A percentile compares a stretch with the other conserved stretches of the same genome.
These are phyloP conservation scores for Cheumatopsyche charites DNA, from an alignment of 1,140 invertebrate genomes.

Conservation along the genomic window DNA sequence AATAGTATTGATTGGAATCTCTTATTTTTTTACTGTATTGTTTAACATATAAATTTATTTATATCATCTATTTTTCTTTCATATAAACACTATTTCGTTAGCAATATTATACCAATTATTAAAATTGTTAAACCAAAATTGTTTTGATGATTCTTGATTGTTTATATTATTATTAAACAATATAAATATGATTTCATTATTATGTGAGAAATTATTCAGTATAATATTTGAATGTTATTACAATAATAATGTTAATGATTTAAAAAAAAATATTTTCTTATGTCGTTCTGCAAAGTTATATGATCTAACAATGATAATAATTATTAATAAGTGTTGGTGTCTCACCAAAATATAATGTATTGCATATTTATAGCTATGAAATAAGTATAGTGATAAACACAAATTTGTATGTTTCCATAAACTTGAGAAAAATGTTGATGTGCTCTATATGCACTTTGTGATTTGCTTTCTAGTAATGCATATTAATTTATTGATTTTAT, in stretches of 20 bases:
- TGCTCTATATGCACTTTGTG: constrained; percentile 30
- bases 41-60: not conserved
- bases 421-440: constrained; percentile 12
- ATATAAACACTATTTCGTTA: too few relatives aligned
- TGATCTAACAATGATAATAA: constrained; percentile 39
- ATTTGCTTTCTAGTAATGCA: constrained; percentile 31
- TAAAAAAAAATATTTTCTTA: constrained; percentile 29
- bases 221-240: not conserved
- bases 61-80: not conserved
- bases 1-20: too few relatives aligned
- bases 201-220: too few relatives aligned
- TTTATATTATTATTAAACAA: too few relatives aligned
- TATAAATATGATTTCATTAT: too few relatives aligned
- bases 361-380: constrained; percentile 4
- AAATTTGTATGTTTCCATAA: constrained; percentile 24
- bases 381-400: constrained; percentile 31
- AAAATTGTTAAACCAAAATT: too few relatives aligned
- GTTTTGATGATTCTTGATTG: too few relatives aligned
- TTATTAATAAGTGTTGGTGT: constrained; percentile 29
- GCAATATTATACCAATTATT: too few relatives aligned
- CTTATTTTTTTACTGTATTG: too few relatives aligned
- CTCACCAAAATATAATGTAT: constrained; percentile 12
- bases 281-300: constrained; percentile 17
- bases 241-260: constrained; percentile 26
- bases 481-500: constrained; percentile 23